Evolutionary conservation across 2,797 vertebrate species (phyloP).

Genomic region (Pogonophryne albipinna): DNA sequence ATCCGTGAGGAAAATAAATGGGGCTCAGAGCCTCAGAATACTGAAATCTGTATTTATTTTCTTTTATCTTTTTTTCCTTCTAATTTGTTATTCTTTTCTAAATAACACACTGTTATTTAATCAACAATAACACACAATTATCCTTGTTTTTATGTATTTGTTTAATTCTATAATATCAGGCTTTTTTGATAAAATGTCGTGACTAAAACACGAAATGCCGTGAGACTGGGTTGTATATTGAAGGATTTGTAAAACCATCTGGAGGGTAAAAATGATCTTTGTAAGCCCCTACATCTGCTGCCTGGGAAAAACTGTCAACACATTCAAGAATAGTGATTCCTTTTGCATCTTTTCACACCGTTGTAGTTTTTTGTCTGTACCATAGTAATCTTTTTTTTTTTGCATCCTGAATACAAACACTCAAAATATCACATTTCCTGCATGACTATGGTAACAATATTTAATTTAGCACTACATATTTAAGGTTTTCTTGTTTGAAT

Average conservation of each 20-base stretch:
- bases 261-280: slow-evolving; percentile 32
- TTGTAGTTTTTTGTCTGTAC: slow-evolving; percentile 15
- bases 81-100: too few relatives aligned
- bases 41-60: too few relatives aligned
- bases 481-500: slow-evolving; percentile 4
- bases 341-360: slow-evolving; percentile 20
- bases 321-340: slow-evolving; percentile 25
- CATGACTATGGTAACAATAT: not conserved
- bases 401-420: slow-evolving; percentile 1
- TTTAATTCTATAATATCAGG: too few relatives aligned
- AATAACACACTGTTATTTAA: too few relatives aligned
- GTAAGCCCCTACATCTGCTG: slow-evolving; percentile 46
- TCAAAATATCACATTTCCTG: not conserved
- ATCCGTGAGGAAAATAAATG: too few relatives aligned
- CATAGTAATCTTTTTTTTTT: not conserved
- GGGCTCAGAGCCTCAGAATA: too few relatives aligned
- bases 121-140: too few relatives aligned
- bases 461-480: not conserved
- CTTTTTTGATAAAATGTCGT: too few relatives aligned
- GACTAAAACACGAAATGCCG: too few relatives aligned
- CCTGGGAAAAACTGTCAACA: slow-evolving; percentile 21
- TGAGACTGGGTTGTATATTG: not conserved
- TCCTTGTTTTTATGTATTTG: too few relatives aligned
- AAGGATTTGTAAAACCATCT: slow-evolving; percentile 53
- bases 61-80: too few relatives aligned